These are phyloP conservation scores for Schlechtendalia chinensis DNA, from an alignment of 1,140 invertebrate species.

Conservation along the genomic window DNA sequence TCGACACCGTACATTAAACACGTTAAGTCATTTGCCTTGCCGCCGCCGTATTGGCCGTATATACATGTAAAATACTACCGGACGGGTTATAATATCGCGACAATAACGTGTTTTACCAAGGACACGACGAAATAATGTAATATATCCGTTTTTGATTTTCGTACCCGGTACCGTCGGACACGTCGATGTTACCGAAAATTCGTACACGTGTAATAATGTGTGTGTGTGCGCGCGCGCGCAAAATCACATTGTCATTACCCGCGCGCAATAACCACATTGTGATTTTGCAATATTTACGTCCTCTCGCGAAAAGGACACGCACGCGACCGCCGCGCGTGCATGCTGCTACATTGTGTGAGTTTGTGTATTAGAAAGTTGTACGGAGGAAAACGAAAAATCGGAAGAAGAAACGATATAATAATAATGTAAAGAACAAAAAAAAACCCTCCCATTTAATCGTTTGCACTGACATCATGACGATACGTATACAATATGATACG, in stretches of 20 bases:
- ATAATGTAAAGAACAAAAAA: neutral
- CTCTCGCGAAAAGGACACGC: constrained; percentile 26
- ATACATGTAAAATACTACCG: neutral
- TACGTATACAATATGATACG: no score
- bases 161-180: neutral
- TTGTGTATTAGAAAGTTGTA: constrained; percentile 13
- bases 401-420: constrained; percentile 16
- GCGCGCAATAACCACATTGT: neutral
- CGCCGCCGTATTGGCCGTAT: neutral
- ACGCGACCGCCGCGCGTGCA: neutral
- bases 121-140: constrained; percentile 6
- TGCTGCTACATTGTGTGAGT: neutral
- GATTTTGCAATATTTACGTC: constrained; percentile 26
- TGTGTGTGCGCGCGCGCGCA: no score
- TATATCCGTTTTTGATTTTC: neutral
- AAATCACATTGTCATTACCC: no score
- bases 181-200: constrained; percentile 5
- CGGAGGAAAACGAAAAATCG: neutral
- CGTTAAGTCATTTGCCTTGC: neutral
- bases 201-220: no score
- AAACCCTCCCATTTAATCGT: constrained; percentile 16
- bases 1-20: constrained; percentile 23
- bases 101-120: constrained; percentile 38
- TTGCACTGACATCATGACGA: constrained; percentile 14
- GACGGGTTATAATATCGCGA: neutral